Evolutionary conservation across 2,113 vertebrate genomes (phyloP).

Genomic region (Chaetodon auriga): DNA sequence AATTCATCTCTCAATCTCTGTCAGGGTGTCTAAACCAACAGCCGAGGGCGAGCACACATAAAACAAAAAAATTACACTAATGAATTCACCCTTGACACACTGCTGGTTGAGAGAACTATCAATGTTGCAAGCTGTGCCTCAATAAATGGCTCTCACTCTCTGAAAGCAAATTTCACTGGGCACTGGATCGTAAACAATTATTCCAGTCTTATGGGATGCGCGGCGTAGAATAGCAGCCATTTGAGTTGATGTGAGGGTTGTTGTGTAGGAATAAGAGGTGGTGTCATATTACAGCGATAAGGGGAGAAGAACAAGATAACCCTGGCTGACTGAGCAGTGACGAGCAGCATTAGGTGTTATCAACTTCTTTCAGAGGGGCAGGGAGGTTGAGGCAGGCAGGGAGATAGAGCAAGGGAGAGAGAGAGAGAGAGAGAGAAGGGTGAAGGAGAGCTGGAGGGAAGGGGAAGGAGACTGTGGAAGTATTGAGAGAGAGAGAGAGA

Average conservation of each 20-base stretch:
- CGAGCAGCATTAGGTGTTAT: slow-evolving; percentile 64
- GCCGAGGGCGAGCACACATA: background rate
- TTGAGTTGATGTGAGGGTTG: slow-evolving; percentile 41
- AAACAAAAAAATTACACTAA: slow-evolving; percentile 25
- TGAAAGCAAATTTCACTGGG: slow-evolving; percentile 61
- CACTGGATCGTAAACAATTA: slow-evolving; percentile 59
- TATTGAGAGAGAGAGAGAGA: too few relatives aligned
- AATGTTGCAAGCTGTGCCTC: slow-evolving; percentile 22
- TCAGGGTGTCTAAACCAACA: slow-evolving; percentile 28
- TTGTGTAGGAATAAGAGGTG: slow-evolving; percentile 70
- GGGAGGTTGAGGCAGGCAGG: slow-evolving; percentile 10
- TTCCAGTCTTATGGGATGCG: slow-evolving; percentile 32
- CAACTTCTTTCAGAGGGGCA: slow-evolving; percentile 41
- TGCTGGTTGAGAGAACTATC: slow-evolving; percentile 43
- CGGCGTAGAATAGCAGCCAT: slow-evolving; percentile 16
- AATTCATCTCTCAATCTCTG: slow-evolving; percentile 28
- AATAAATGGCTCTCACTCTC: slow-evolving; percentile 21
- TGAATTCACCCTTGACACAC: slow-evolving; percentile 39
- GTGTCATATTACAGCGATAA: slow-evolving; percentile 79
- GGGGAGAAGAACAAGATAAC: slow-evolving; percentile 77
- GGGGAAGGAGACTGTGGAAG: background rate
- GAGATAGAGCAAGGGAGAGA: background rate
- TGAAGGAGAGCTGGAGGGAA: background rate
- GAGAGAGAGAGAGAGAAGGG: too few relatives aligned
- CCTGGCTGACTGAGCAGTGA: slow-evolving; percentile 60